Evolutionary conservation across 1,140 invertebrate genomes (phyloP), one percentile per base, ranked within the genome.

Genomic region (Agrypnia vestita): DNA sequence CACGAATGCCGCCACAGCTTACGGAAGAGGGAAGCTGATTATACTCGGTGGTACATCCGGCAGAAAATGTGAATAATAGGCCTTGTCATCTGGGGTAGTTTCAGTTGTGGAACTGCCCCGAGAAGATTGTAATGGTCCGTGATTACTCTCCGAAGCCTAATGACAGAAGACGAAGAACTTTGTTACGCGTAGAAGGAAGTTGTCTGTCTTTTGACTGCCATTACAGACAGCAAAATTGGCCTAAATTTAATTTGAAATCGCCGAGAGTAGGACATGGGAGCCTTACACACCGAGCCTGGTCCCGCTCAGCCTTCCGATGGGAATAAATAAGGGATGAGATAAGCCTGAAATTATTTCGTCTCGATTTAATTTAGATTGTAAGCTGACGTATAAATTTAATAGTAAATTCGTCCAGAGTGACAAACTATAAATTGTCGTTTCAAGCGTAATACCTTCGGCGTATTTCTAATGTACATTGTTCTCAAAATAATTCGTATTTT

Each of bases 191-290:
- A 13, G 61, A 13, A 64, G 61, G 61, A 64, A 64, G 61, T 64
- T 64, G 61, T 6, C 61, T 43, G 61, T 64, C 61, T 64, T 11
- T 15, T 25, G 61, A 25, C 61, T 19, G 25, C 10, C 61, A 43
- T 64, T 64, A 64, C 19, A 64, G 19, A 25, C 35, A 13, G 10
- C 12, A 25, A 64, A 64, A 64, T 64, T 43, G 61, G 19, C 61
- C 61, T 19, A 64, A 62, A 64, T 64, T 64, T 64, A 64, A 64
- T 64, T 64, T 64, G 61, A 25, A 64, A 64, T 64, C 19, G 61
- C 35, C 35, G 25, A 13, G 61, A 19, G 25, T 25, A 11, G 61
- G n/a, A 15, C 25, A 35, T 35, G 25, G 25, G 25, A 35, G 6
- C 25, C 1, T 35, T 35, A 35, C 25, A 35, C 25, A 35, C 25